Base-by-base conservation (phyloP, 1,140 invertebrate species). In the Drosophila seguyi region DNA sequence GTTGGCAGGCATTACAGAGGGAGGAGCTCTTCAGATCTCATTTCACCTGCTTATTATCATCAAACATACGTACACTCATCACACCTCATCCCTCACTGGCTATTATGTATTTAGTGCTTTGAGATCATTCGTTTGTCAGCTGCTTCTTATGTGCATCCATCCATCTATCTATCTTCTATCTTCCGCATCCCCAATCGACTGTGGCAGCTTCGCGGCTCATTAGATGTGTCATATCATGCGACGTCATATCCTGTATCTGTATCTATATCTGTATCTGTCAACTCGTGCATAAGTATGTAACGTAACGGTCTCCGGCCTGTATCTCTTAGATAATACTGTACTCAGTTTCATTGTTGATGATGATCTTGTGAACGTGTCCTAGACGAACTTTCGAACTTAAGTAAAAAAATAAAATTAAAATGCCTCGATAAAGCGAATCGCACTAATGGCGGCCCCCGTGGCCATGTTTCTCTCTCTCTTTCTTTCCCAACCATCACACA, bases 361-460 rank as follows among this genome's bases (percentile, higher is more conserved):
- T 76, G 55, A 77, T 67, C 73, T 60, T 77, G 72, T 76, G 56
- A 76, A 76, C 60, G 72, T 65, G 63, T 67, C 55, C 25, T 71
- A 77, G 57, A 44, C 42, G 47, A 76, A 34, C 45, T 45, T 42
- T 42, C 41, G 18, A 42, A 42, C 38, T 57, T 74, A 65, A 31
- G 18, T 41, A 59, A 73, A 62, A 71, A 63, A 53, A 14, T 25
- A 38, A 29, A 50, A 76, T 27, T 13, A 11, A 53, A 34, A 50
- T 27, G 60, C 11, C 66, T 31, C 52, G 16, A 10, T 57, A 14
- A 58, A 53, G 74, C 62, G 63, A 79, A 74, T 71, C 66, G 74
- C 76, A 90, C 80, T 90, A 88, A 88, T 88, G 87, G 85, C 80
- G 80, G 68, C 80, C 77, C 72, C 41, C 41, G 71, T 75, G 59